Base-by-base conservation (phyloP, 2,113 vertebrate species). In the Corydoras sp. region DNA sequence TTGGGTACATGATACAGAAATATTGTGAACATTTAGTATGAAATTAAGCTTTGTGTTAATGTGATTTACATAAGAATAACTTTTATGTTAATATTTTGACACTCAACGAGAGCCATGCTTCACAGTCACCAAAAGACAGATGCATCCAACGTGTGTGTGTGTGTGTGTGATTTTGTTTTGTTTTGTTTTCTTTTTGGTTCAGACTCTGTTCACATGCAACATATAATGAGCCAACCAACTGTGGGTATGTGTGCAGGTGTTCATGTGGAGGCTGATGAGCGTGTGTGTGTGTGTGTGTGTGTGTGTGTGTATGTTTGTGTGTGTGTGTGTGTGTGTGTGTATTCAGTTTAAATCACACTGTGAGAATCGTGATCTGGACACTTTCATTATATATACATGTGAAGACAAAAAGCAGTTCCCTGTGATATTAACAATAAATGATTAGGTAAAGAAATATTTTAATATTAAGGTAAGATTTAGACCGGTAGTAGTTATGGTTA, bases 151-250 rank as follows among this genome's bases (percentile, higher is more conserved):
- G 31, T 9, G 15, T 53, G 55, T 24, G 61, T 68, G 43, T 58
- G 61, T 62, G 30, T 55, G 32, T 49, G 12, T 58, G 4, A 50
- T 5, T 15, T 12, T 7, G n/a, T 15, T 69, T 24, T 24, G n/a
- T 56, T 55, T 10, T 9, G 53, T 10, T 11, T 12, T 51, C 11
- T 10, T 51, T 54, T 32, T 62, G 65, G 49, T 12, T 13, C 11
- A 5, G 15, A 24, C 53, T 48, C 49, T 48, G 58, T 68, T 68
- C 54, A 68, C n/a, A 68, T 15, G 4, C 48, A 59, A 58, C 35
- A 59, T 54, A 48, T 68, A 69, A 69, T 50, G 56, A 31, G 43
- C 56, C 56, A 29, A 59, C 32, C 13, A 66, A 15, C 1, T 32
- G 11, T 65, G 11, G 15, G 55, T 66, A 54, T 14, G 13, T 56